A percentile compares a stretch with the other conserved stretches of the same genome.
Conservation (phyloP, 2,797 vertebrate genomes). For the Malacoctenus gilli region DNA sequence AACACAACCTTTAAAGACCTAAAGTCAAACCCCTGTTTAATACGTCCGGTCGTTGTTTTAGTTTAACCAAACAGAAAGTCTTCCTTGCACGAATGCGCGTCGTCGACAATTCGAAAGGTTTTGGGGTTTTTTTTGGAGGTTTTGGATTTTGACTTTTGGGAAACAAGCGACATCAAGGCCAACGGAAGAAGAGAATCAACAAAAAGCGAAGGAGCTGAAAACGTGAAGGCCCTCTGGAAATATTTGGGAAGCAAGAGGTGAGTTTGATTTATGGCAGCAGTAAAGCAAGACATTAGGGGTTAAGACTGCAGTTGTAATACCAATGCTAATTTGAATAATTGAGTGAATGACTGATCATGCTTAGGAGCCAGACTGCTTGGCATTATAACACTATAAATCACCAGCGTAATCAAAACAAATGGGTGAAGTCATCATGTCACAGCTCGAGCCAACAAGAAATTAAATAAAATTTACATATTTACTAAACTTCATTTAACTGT, state of each 20-base stretch:
- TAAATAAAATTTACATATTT: constrained; percentile 69
- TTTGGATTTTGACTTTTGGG: no score
- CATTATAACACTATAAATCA: constrained; percentile 73
- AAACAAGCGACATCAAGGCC: no score
- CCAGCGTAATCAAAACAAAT: constrained; percentile 75
- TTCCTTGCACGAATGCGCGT: no score
- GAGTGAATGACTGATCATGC: constrained; percentile 76
- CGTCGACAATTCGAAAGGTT: no score
- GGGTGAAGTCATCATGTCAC: constrained; percentile 68
- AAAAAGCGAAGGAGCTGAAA: not conserved
- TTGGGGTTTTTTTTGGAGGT: no score
- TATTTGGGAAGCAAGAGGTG: constrained; percentile 52
- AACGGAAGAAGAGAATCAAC: no score
- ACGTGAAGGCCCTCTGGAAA: constrained; percentile 29
- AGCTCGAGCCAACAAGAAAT: constrained; percentile 61
- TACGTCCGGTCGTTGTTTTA: no score
- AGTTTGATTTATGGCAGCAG: constrained; percentile 66
- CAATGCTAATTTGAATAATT: constrained; percentile 75
- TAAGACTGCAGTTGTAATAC: constrained; percentile 73
- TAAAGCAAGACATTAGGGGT: constrained; percentile 69
- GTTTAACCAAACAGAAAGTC: no score
- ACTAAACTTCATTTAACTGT: constrained; percentile 62
- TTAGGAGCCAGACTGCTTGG: constrained; percentile 63
- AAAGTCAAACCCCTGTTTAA: no score
- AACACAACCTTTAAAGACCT: no score